phyloP scores from a whole-genome alignment of 1,140 invertebrate species.

The Pararge aegeria region DNA sequence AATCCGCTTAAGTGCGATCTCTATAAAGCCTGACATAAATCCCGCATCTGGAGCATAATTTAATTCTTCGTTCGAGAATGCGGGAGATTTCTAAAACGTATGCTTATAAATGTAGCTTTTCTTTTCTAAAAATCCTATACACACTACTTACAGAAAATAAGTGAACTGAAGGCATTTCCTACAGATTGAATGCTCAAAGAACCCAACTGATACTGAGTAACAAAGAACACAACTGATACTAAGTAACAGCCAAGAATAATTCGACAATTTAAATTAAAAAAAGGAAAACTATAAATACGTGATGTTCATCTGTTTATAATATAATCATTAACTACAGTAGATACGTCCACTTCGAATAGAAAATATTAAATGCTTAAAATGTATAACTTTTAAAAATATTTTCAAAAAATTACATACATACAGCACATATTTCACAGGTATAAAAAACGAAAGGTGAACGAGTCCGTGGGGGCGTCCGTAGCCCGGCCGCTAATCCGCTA shows the following conservation, averaged over 20 bases:
- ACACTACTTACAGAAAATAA: no score
- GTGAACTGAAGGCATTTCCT: neutral
- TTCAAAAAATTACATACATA: slow-evolving; percentile 53
- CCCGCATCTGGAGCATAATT: no score
- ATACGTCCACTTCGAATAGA: slow-evolving; percentile 35
- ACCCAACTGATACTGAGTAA: no score
- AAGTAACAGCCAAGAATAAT: slow-evolving; percentile 38
- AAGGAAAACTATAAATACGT: slow-evolving; percentile 28
- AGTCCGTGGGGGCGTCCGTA: slow-evolving; percentile 14
- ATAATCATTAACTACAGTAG: slow-evolving; percentile 3
- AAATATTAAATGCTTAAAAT: slow-evolving; percentile 55
- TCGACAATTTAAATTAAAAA: slow-evolving; percentile 19
- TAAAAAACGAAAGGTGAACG: slow-evolving; percentile 34
- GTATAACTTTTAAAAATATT: slow-evolving; percentile 37
- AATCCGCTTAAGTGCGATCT: no score
- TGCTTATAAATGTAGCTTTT: no score
- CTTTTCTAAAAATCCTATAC: no score
- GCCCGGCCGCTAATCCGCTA: slow-evolving; percentile 1
- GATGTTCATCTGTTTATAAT: slow-evolving; percentile 20
- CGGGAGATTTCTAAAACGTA: no score
- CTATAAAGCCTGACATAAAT: no score
- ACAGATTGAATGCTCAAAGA: neutral
- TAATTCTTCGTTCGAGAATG: no score
- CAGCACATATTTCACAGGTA: slow-evolving; percentile 54
- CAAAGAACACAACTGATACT: slow-evolving; percentile 31